Percentiles rank a stretch among this genome's conserved stretches.
Evolutionary conservation across 2,888 invertebrate genomes (phyloP).

Genomic region (Tenthredo mesomela): DNA sequence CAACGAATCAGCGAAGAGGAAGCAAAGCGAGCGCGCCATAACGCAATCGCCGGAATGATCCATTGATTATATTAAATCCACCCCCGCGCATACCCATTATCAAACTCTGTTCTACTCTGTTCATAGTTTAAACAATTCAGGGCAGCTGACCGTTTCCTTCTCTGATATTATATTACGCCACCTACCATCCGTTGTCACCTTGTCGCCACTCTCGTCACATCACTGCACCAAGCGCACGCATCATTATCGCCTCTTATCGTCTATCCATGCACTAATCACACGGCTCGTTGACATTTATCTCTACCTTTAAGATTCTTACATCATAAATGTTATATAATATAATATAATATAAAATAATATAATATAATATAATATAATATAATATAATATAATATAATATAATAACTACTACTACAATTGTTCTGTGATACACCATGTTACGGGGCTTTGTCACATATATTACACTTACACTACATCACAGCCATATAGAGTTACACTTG

Average conservation of each 20-base stretch:
- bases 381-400: slow-evolving; percentile 58
- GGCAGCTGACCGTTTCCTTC: slow-evolving; percentile 50
- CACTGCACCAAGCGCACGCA: slow-evolving; percentile 71
- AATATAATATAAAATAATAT: slow-evolving; percentile 60
- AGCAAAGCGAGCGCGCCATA: slow-evolving; percentile 95
- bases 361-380: slow-evolving; percentile 61
- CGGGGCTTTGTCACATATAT: slow-evolving; percentile 77
- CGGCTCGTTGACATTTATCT: slow-evolving; percentile 74
- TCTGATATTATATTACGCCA: slow-evolving; percentile 50
- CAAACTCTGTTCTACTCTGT: slow-evolving; percentile 65
- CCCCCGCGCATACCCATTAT: slow-evolving; percentile 66
- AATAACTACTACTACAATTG: slow-evolving; percentile 75
- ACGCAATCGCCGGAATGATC: slow-evolving; percentile 87
- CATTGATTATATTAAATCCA: slow-evolving; percentile 79
- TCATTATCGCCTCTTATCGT: slow-evolving; percentile 61
- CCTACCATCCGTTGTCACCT: slow-evolving; percentile 69
- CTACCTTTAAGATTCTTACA: slow-evolving; percentile 74
- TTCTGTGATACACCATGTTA: slow-evolving; percentile 78
- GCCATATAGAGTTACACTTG: slow-evolving; percentile 53
- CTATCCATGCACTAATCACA: slow-evolving; percentile 73
- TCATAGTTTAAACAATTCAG: slow-evolving; percentile 59
- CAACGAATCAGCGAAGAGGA: slow-evolving; percentile 98
- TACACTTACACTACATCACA: slow-evolving; percentile 57
- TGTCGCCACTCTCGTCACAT: slow-evolving; percentile 71
- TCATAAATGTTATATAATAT: slow-evolving; percentile 68